Percentiles rank a stretch among this genome's conserved stretches.
Evolutionary conservation across 2,113 vertebrate genomes (phyloP).

Genomic region (Struthio camelus): DNA sequence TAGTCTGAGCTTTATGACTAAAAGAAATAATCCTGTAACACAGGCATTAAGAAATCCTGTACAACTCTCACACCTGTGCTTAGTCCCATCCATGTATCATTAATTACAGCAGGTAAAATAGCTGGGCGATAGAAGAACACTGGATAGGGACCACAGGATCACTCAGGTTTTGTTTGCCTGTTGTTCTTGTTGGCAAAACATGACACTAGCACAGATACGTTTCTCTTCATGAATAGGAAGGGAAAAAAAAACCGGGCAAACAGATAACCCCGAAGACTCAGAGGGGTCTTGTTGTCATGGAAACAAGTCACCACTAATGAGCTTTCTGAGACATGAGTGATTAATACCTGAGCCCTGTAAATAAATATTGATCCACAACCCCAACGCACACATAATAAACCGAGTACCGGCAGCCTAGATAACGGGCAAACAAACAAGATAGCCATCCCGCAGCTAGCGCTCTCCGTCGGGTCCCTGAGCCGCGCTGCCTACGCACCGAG

Average conservation of each 20-base stretch:
- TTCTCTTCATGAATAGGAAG: neutral
- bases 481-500: neutral
- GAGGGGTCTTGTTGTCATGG: conserved; percentile 68
- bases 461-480: neutral
- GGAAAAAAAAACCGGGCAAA: neutral
- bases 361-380: neutral
- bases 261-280: neutral
- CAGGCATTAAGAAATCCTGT: neutral
- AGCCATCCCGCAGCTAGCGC: neutral
- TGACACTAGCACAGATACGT: rapidly evolving
- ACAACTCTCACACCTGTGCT: neutral
- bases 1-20: neutral
- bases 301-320: conserved; percentile 61
- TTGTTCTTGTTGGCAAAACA: neutral
- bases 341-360: neutral
- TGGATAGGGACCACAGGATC: neutral
- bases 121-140: neutral
- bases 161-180: neutral
- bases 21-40: neutral
- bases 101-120: neutral
- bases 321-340: conserved; percentile 6
- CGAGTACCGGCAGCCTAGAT: neutral
- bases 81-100: neutral
- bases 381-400: neutral
- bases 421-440: neutral